Evolutionary conservation across 2,113 vertebrate genomes (phyloP).

Genomic region (Cyanoramphus novaezelandiae): DNA sequence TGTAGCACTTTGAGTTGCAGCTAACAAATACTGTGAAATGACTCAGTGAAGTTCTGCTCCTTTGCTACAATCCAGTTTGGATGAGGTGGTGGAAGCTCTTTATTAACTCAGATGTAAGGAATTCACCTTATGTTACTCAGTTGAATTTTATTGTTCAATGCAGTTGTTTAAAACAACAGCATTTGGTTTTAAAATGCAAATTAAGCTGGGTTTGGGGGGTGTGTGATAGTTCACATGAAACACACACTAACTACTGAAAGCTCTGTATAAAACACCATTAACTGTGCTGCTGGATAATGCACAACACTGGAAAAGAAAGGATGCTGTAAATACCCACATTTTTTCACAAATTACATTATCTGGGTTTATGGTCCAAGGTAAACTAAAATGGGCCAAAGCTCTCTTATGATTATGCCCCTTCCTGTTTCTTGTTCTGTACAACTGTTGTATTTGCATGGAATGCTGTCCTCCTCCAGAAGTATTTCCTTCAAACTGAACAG

Average conservation of each 20-base stretch:
- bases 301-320: background rate
- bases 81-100: background rate
- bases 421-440: background rate
- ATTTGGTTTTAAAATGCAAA: background rate
- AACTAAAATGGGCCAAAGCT: background rate
- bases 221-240: background rate
- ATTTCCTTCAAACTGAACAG: constrained; percentile 4
- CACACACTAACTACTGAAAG: background rate
- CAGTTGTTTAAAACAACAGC: background rate
- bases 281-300: background rate
- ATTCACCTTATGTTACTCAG: background rate
- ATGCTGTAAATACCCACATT: background rate
- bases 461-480: background rate
- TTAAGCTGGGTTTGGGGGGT: background rate
- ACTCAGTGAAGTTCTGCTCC: background rate
- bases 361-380: background rate
- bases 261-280: background rate
- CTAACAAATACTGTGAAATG: background rate
- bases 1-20: background rate
- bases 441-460: background rate
- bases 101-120: background rate
- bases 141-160: background rate
- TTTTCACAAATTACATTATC: background rate
- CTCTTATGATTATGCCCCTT: background rate
- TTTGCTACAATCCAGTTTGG: background rate